phyloP scores from a whole-genome alignment of 2,888 invertebrate species.

The Phymatocera aterrima region DNA sequence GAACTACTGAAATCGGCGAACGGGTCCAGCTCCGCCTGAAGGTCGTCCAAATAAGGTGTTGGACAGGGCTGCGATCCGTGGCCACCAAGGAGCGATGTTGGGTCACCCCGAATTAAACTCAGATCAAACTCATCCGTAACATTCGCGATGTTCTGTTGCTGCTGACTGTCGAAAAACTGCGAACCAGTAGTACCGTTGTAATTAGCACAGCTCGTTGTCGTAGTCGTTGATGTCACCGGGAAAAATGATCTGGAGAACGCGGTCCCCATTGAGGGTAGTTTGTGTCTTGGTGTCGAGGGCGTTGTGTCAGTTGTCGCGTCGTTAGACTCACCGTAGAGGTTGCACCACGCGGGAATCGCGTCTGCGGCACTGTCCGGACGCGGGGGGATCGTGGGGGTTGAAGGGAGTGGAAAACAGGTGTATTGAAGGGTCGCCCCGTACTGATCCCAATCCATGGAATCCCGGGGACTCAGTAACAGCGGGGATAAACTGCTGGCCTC shows the following conservation, averaged over 20 bases:
- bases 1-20: slow-evolving; percentile 53
- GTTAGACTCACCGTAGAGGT: slow-evolving; percentile 57
- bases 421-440: slow-evolving; percentile 63
- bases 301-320: slow-evolving; percentile 42
- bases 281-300: slow-evolving; percentile 48
- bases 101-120: slow-evolving; percentile 70
- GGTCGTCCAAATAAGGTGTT: slow-evolving; percentile 57
- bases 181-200: slow-evolving; percentile 53
- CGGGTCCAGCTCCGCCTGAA: slow-evolving; percentile 55
- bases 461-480: slow-evolving; percentile 52
- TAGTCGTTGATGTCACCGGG: slow-evolving; percentile 62
- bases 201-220: slow-evolving; percentile 47
- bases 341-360: slow-evolving; percentile 62
- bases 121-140: slow-evolving; percentile 68
- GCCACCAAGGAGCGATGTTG: slow-evolving; percentile 61
- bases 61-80: slow-evolving; percentile 52
- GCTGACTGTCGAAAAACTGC: slow-evolving; percentile 37
- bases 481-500: slow-evolving; percentile 55
- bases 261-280: slow-evolving; percentile 64
- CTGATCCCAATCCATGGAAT: slow-evolving; percentile 64
- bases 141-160: slow-evolving; percentile 47
- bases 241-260: slow-evolving; percentile 66
- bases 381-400: slow-evolving; percentile 51
- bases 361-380: slow-evolving; percentile 64
- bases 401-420: slow-evolving; percentile 54